Base-by-base conservation (phyloP, 2,888 invertebrate species). In the Apodemia mormo region DNA sequence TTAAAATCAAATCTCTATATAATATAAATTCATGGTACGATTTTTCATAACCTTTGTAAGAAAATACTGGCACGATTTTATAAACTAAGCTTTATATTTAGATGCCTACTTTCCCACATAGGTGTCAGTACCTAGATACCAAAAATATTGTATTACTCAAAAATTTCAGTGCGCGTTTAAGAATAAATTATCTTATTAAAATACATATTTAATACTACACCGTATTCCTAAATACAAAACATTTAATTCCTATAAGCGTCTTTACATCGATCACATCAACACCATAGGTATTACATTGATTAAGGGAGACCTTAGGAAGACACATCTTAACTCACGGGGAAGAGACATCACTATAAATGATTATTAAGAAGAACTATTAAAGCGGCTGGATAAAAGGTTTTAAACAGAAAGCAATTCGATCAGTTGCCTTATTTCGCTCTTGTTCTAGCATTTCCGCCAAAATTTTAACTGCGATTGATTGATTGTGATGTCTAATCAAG, bases 231-330 rank as follows among this genome's bases (percentile, higher is more conserved):
- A 75, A 72, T 45, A 70, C 70, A 71, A 67, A 72, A 75, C 72
- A 70, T 78, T 61, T 82, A 79, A 82, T 67, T 74, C 74, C 88
- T 91, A 90, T 91, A 92, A 92, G 92, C 92, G 91, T 91, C 85
- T 83, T 90, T 83, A 92, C 91, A 91, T 85, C 89, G 85, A 92
- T 90, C 89, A 92, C 87, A 86, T 67, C 56, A 67, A 56, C 58
- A 68, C 40, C 84, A 84, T 78, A 87, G 84, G 82, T 81, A 85
- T 61, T 61, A 80, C 84, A 82, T 78, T 78, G 80, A 80, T 22
- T 81, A 77, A 81, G 78, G 84, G 83, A 82, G 76, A 81, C 81
- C 80, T 77, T 78, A 81, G 82, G 83, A 84, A 85, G 84, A 79
- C 78, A 85, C 81, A 56, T 64, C 52, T 52, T 52, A 52, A n/a